These are phyloP conservation scores for Leucoptera coffeella DNA, from an alignment of 2,888 invertebrate genomes.

Conservation along the genomic window DNA sequence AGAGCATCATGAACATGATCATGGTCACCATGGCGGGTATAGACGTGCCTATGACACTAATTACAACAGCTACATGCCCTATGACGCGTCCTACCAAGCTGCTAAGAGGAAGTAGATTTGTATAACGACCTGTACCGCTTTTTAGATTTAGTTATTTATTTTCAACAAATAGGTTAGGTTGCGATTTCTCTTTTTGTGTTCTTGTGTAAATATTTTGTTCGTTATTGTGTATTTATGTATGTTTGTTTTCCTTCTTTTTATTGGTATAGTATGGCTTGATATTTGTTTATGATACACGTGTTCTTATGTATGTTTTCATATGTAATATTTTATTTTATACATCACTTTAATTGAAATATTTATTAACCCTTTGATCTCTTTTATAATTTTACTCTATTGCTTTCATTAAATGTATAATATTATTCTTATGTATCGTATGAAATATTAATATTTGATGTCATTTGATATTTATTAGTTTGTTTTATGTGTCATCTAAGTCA, in stretches of 20 bases:
- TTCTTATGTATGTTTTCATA: too few relatives aligned
- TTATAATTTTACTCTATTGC: neutral
- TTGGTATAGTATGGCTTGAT: neutral
- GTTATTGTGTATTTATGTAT: neutral
- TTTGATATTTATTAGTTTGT: too few relatives aligned
- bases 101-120: slow-evolving; percentile 1
- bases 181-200: neutral
- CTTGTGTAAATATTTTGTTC: neutral
- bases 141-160: slow-evolving; percentile 1
- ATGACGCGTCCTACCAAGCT: too few relatives aligned
- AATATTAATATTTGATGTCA: too few relatives aligned
- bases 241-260: neutral
- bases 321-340: too few relatives aligned
- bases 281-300: neutral
- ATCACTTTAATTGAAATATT: too few relatives aligned
- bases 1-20: slow-evolving; percentile 51
- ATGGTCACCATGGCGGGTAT: slow-evolving; percentile 49
- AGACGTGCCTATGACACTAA: slow-evolving; percentile 44
- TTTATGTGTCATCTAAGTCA: too few relatives aligned
- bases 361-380: too few relatives aligned
- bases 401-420: too few relatives aligned
- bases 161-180: neutral
- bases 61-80: slow-evolving; percentile 39
- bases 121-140: neutral
- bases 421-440: too few relatives aligned